Evolutionary conservation across 2,888 invertebrate species (phyloP).

Genomic region (Meliscaeva auricollis): DNA sequence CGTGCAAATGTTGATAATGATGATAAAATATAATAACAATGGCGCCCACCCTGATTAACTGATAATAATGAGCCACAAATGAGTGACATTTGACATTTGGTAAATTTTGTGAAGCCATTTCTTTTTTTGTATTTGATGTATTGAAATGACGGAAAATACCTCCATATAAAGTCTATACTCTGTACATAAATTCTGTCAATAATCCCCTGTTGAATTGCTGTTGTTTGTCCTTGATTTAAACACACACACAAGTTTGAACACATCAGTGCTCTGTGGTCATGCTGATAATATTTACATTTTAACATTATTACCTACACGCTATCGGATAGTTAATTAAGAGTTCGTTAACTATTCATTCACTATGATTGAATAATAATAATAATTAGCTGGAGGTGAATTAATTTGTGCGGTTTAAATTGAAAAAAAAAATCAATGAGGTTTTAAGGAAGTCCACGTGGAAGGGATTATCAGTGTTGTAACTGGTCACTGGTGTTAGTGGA

Average conservation of each 20-base stretch:
- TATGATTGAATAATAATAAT: neutral
- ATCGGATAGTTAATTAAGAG: neutral
- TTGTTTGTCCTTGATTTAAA: slow-evolving; percentile 37
- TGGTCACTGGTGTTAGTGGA: no score
- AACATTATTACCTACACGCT: neutral
- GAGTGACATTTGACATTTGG: slow-evolving; percentile 75
- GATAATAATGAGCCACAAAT: slow-evolving; percentile 75
- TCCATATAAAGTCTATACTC: no score
- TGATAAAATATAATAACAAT: slow-evolving; percentile 16
- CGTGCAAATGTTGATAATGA: slow-evolving; percentile 24
- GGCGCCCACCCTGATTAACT: slow-evolving; percentile 57
- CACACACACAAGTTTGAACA: neutral
- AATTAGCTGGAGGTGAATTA: neutral
- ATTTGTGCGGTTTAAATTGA: neutral
- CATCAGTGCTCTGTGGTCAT: neutral
- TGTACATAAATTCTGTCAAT: slow-evolving; percentile 60
- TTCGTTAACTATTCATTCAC: neutral
- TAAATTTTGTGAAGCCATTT: slow-evolving; percentile 61
- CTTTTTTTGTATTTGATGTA: slow-evolving; percentile 22
- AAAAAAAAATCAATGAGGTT: neutral
- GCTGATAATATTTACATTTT: neutral
- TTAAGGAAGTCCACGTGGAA: no score
- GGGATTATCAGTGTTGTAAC: no score
- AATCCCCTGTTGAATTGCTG: slow-evolving; percentile 67
- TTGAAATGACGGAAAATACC: slow-evolving; percentile 18